Evolutionary conservation across 1,140 invertebrate species (phyloP).

Genomic region (Hydropsyche tenuis): DNA sequence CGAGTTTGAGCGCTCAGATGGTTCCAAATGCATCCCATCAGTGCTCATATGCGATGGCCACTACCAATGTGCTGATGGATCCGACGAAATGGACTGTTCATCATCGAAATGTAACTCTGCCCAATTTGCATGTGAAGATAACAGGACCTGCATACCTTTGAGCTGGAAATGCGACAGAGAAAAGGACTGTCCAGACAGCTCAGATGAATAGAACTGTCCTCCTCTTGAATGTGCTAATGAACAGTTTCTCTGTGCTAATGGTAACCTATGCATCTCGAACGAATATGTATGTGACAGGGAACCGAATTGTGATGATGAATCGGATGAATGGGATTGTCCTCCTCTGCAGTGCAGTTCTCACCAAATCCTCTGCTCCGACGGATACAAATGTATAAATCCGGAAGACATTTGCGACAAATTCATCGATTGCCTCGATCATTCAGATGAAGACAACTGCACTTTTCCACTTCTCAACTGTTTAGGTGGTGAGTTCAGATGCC

Average conservation of each 20-base stretch:
- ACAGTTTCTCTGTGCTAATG: neutral
- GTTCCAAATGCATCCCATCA: conserved; percentile 49
- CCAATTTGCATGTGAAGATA: neutral
- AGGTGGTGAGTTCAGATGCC: neutral
- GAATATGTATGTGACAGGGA: neutral
- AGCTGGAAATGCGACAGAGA: neutral
- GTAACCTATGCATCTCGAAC: neutral
- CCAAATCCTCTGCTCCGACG: neutral
- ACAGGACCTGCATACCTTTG: conserved; percentile 49
- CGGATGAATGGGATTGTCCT: neutral
- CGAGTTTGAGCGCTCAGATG: neutral
- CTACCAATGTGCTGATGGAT: neutral
- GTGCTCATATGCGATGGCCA: neutral
- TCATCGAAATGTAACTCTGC: neutral
- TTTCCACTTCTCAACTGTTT: neutral
- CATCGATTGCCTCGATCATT: neutral
- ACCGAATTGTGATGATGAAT: neutral
- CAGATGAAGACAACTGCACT: neutral
- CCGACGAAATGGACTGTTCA: neutral
- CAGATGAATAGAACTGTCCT: conserved; percentile 42
- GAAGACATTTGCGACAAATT: neutral
- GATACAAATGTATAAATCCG: conserved; percentile 49
- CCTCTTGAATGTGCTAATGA: conserved; percentile 35
- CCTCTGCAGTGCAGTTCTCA: neutral
- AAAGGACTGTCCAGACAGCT: neutral